Evolutionary conservation across 2,113 vertebrate species (phyloP).

Genomic region (Carettochelys insculpta): DNA sequence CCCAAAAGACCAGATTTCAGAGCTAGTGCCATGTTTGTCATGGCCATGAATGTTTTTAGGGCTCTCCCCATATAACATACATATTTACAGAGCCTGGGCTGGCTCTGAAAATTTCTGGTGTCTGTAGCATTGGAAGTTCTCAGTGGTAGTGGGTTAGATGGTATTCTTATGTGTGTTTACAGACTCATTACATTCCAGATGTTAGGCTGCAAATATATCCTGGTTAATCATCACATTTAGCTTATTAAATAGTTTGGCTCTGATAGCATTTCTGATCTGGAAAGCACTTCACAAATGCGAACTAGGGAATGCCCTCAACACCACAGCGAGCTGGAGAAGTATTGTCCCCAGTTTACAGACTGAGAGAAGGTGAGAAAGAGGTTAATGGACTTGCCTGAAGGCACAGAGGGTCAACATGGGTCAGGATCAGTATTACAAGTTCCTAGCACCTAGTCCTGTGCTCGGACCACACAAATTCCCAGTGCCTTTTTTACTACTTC

Average conservation of each 20-base stretch:
- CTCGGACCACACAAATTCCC: background rate
- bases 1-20: too few species aligned
- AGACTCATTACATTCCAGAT: background rate
- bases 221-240: background rate
- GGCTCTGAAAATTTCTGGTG: background rate
- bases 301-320: background rate
- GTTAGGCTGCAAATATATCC: background rate
- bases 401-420: background rate
- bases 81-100: rapidly evolving
- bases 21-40: too few species aligned
- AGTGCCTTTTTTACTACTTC: background rate
- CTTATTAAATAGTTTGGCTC: background rate
- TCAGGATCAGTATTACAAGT: background rate
- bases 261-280: background rate
- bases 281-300: background rate
- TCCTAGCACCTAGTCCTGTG: background rate
- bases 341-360: background rate
- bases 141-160: background rate
- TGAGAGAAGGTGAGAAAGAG: background rate
- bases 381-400: background rate
- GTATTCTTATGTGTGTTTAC: background rate
- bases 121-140: background rate
- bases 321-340: background rate
- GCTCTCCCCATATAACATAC: background rate
- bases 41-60: too few species aligned